Percentiles rank a stretch among this genome's conserved stretches.
phyloP scores from a whole-genome alignment of 2,797 vertebrate species.

The Sitta carolinensis region DNA sequence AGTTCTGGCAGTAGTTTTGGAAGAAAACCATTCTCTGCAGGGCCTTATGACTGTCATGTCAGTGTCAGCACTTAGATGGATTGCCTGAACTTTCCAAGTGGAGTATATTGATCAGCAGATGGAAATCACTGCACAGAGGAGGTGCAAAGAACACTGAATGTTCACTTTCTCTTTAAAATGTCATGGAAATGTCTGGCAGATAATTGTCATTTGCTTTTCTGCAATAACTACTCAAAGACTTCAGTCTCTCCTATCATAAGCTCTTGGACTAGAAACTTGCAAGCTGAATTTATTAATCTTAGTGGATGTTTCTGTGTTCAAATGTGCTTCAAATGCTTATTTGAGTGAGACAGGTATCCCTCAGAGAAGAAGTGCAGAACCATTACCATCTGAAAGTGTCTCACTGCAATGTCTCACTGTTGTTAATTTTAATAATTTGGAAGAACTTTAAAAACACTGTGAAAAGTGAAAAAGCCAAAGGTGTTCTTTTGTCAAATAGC shows the following conservation, averaged over 20 bases:
- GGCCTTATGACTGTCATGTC: not conserved
- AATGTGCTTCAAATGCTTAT: not conserved
- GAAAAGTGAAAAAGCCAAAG: not conserved
- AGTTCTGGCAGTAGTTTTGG: not conserved
- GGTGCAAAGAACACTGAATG: not conserved
- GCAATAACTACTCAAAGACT: not conserved
- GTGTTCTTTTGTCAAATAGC: not conserved
- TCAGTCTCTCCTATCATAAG: not conserved
- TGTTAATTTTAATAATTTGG: conserved; percentile 13
- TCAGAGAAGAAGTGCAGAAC: not conserved
- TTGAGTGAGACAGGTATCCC: conserved; percentile 1
- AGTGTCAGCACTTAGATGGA: not conserved
- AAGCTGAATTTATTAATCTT: not conserved
- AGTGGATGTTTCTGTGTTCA: not conserved
- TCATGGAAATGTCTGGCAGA: not conserved
- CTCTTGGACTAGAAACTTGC: conserved; percentile 3
- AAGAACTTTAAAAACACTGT: not conserved
- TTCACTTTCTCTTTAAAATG: not conserved
- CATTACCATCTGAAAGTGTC: not conserved
- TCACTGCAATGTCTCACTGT: not conserved
- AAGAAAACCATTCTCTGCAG: not conserved
- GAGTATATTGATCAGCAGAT: not conserved
- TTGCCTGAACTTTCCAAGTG: not conserved
- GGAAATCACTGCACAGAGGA: not conserved
- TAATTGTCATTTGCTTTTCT: conserved; percentile 13